Evolutionary conservation across 2,888 invertebrate species (phyloP).

Genomic region (Patella depressa): DNA sequence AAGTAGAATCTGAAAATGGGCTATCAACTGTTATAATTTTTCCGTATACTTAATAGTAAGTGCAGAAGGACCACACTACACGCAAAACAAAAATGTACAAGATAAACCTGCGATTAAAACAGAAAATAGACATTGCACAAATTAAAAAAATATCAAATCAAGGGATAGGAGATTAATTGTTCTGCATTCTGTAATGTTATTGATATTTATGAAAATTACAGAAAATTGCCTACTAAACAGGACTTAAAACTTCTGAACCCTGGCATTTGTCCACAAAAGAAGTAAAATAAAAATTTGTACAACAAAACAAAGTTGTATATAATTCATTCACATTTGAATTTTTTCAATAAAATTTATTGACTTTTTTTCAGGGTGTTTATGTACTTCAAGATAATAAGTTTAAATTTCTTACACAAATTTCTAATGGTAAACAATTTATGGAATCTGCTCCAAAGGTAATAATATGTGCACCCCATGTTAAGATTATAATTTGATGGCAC

Average conservation of each 20-base stretch:
- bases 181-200: neutral
- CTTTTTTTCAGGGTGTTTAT: slow-evolving; percentile 86
- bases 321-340: neutral
- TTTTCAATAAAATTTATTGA: neutral
- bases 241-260: no score
- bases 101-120: no score
- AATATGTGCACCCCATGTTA: no score
- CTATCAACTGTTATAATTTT: no score
- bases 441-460: slow-evolving; percentile 88
- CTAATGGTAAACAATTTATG: slow-evolving; percentile 90
- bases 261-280: neutral
- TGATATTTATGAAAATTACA: neutral
- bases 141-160: no score
- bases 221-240: neutral
- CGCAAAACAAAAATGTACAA: no score
- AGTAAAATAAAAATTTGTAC: neutral
- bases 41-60: no score
- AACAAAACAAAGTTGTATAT: neutral
- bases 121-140: no score
- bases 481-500: no score
- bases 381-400: slow-evolving; percentile 97
- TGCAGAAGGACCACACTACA: no score
- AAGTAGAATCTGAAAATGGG: no score
- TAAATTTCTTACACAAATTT: slow-evolving; percentile 88
- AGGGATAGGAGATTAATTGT: neutral